Evolutionary conservation across 2,113 vertebrate genomes (phyloP).

Genomic region (Egretta garzetta): DNA sequence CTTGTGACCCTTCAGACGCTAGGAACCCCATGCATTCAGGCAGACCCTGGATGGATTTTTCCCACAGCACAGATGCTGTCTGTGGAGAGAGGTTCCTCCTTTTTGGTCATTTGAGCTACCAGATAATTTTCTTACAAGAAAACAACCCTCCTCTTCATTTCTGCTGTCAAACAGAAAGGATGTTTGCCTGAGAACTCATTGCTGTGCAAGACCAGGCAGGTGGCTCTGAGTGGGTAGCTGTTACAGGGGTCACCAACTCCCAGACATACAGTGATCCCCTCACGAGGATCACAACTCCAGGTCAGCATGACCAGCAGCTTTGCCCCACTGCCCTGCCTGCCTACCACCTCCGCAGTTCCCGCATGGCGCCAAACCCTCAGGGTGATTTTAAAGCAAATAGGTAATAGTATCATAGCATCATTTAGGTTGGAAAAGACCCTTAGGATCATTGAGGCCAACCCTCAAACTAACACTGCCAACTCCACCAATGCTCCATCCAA

Average conservation of each 20-base stretch:
- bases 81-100: not conserved
- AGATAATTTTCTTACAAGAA: not conserved
- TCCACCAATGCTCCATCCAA: not conserved
- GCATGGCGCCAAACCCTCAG: fast-evolving
- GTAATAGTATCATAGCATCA: not conserved
- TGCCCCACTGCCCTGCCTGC: fast-evolving
- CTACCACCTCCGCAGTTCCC: not conserved
- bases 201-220: not conserved
- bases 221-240: fast-evolving
- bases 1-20: not conserved
- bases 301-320: not conserved
- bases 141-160: not conserved
- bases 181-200: not conserved
- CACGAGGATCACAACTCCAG: not conserved
- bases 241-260: fast-evolving
- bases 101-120: not conserved
- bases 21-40: fast-evolving
- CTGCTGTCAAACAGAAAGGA: not conserved
- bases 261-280: fast-evolving
- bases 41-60: not conserved
- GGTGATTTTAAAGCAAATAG: not conserved
- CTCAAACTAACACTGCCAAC: not conserved
- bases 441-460: not conserved
- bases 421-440: not conserved
- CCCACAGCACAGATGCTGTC: not conserved